Evolutionary conservation across 2,113 vertebrate species (phyloP).

Genomic region (Brachyistius frenatus): DNA sequence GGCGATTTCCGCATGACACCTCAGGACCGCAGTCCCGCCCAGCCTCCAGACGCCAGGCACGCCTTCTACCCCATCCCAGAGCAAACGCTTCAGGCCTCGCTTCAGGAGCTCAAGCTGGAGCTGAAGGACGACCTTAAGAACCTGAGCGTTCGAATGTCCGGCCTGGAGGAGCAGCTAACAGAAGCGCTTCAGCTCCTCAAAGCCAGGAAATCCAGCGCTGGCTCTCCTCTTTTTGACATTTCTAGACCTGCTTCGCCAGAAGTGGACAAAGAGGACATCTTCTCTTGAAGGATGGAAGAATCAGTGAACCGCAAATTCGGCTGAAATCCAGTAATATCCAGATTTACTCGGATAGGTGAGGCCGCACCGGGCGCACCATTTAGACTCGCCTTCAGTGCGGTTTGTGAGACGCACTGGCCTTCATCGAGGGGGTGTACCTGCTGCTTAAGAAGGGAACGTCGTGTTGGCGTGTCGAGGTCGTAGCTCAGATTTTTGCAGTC

Average conservation of each 20-base stretch:
- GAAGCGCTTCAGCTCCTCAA: conserved; percentile 94
- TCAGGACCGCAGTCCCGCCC: conserved; percentile 92
- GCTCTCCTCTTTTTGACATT: conserved; percentile 91
- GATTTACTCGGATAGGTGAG: conserved; percentile 59
- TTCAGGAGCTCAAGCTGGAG: conserved; percentile 94
- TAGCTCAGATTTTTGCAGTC: conserved; percentile 34
- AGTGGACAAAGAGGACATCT: conserved; percentile 93
- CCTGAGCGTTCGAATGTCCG: conserved; percentile 90
- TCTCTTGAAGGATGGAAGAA: conserved; percentile 77
- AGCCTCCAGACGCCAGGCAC: conserved; percentile 87
- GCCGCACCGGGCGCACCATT: conserved; percentile 41
- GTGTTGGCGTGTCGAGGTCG: conserved; percentile 10
- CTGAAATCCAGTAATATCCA: conserved; percentile 59
- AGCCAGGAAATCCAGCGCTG: conserved; percentile 84
- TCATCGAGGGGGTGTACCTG: conserved; percentile 12
- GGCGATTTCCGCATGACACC: conserved; percentile 93
- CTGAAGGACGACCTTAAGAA: conserved; percentile 95
- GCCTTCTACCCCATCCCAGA: conserved; percentile 96
- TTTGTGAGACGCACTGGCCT: conserved; percentile 43
- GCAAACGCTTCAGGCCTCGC: conserved; percentile 93
- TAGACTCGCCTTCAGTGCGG: conserved; percentile 40
- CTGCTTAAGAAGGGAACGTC: background rate
- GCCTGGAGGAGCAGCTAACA: conserved; percentile 92
- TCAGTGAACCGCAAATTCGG: conserved; percentile 44
- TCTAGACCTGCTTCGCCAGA: conserved; percentile 94